Base-by-base conservation (phyloP, 2,113 vertebrate species). In the Oreotrochilus melanogaster region DNA sequence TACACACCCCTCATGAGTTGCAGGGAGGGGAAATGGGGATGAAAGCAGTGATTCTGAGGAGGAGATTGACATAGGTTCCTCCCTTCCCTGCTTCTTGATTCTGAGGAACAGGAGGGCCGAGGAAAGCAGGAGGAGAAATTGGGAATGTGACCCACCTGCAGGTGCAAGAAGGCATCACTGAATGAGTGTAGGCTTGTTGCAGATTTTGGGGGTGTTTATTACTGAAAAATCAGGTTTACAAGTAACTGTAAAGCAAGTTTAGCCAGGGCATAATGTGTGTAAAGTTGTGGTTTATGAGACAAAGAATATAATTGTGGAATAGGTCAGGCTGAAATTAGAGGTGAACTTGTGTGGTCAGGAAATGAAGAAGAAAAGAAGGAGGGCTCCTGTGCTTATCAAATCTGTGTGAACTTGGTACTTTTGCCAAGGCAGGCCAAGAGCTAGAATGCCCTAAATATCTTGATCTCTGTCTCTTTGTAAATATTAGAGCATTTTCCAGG, bases 161-260 rank as follows among this genome's bases (percentile, higher is more conserved):
- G 33, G 37, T 71, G 25, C 39, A 86, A 75, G 61, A 60, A 71
- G 39, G 45, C 48, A 47, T 14, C 7, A 6, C 24, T 73, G 39
- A 1, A 3, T 0, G 0, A 42, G 42, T 7, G 21, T 22, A 60
- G n/a, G 25, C 62, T 87, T 78, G 10, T 70, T 53, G 78, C 35
- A 48, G 33, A 6, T 6, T 33, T 47, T 21, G 45, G 45, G 45
- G 4, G 19, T n/a, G 11, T 71, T 89, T 22, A 11, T 42, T 74
- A 13, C 24, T 4, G 14, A 67, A 72, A 67, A 62, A 53, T 14
- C 6, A 58, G 1, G 0, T 17, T 93, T 76, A 24, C 16, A 31
- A 51, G 14, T 47, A 48, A 23, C 16, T 53, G 28, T 42, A 25
- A 61, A 60, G 58, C 51, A 72, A 48, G 4, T 18, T 31, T 65